These are phyloP conservation scores for Siphlonurus alternatus DNA, from an alignment of 2,888 invertebrate genomes.

Conservation along the genomic window DNA sequence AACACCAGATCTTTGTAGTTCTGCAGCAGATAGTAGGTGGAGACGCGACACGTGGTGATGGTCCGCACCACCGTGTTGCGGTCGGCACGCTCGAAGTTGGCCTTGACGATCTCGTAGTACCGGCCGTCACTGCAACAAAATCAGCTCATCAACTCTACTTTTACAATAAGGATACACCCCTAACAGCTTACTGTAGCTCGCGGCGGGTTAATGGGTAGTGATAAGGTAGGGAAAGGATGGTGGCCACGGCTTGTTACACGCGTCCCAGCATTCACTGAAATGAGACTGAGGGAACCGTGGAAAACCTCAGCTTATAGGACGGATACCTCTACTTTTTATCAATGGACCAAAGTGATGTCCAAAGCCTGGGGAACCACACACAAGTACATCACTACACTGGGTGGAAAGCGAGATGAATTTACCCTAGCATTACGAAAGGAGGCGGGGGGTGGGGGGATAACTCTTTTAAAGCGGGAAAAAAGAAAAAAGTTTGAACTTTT, in stretches of 20 bases:
- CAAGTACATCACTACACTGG: too few relatives aligned
- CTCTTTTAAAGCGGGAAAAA: background rate
- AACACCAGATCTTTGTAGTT: conserved; percentile 93
- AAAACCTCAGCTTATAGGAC: background rate
- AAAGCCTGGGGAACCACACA: too few relatives aligned
- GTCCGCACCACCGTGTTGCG: conserved; percentile 91
- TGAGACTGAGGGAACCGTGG: too few relatives aligned
- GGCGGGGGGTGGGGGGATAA: too few relatives aligned
- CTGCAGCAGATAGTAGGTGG: conserved; percentile 78
- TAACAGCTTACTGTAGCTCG: background rate
- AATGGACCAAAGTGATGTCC: too few relatives aligned
- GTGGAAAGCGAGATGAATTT: too few relatives aligned
- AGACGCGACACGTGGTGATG: conserved; percentile 88
- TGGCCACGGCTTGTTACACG: too few relatives aligned
- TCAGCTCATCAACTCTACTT: conserved; percentile 8
- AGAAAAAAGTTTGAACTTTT: background rate
- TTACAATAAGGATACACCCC: too few relatives aligned
- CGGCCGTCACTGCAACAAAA: conserved; percentile 74
- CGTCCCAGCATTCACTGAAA: too few relatives aligned
- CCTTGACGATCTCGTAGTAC: conserved; percentile 97
- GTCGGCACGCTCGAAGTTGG: conserved; percentile 98
- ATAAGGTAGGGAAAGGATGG: too few relatives aligned
- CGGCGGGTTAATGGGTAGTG: background rate
- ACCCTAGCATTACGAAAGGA: too few relatives aligned
- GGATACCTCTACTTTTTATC: too few relatives aligned